Conservation (phyloP, 2,888 invertebrate genomes). For the Noctuana brunneofusca region DNA sequence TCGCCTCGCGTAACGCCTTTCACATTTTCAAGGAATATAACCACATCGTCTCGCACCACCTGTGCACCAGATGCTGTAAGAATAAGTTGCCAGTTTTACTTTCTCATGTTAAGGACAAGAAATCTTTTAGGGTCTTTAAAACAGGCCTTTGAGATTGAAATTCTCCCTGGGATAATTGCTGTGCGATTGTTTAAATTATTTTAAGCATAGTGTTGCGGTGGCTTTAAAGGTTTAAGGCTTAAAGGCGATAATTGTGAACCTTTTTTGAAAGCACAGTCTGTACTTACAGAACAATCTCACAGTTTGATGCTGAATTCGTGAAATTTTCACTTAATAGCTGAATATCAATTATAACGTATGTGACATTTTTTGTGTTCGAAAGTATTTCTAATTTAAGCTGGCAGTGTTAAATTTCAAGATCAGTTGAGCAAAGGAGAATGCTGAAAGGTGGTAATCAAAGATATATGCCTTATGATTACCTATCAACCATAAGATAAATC, state of each 20-base stretch:
- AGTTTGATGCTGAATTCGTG: too few species aligned
- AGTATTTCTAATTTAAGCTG: too few species aligned
- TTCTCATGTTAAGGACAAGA: neutral
- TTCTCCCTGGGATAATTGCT: neutral
- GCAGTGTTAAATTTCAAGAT: too few species aligned
- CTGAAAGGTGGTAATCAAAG: too few species aligned
- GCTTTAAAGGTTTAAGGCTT: neutral
- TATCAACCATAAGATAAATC: too few species aligned
- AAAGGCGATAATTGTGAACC: neutral
- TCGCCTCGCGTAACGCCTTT: constrained; percentile 86
- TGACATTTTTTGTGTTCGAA: too few species aligned
- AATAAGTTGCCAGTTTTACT: neutral
- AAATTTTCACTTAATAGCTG: too few species aligned
- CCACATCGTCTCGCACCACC: constrained; percentile 47
- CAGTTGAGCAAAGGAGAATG: too few species aligned
- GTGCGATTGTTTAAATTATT: neutral
- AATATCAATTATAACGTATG: too few species aligned
- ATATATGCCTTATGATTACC: too few species aligned
- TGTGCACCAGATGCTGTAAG: neutral
- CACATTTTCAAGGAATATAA: constrained; percentile 68
- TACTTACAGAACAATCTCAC: neutral
- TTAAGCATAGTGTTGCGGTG: constrained; percentile 6
- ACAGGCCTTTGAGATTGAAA: neutral
- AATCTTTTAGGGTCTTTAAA: too few species aligned
- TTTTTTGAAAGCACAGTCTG: neutral